Percentiles rank a stretch among this genome's conserved stretches.
Evolutionary conservation across 2,888 invertebrate species (phyloP).

Genomic region (Torymus texanus): DNA sequence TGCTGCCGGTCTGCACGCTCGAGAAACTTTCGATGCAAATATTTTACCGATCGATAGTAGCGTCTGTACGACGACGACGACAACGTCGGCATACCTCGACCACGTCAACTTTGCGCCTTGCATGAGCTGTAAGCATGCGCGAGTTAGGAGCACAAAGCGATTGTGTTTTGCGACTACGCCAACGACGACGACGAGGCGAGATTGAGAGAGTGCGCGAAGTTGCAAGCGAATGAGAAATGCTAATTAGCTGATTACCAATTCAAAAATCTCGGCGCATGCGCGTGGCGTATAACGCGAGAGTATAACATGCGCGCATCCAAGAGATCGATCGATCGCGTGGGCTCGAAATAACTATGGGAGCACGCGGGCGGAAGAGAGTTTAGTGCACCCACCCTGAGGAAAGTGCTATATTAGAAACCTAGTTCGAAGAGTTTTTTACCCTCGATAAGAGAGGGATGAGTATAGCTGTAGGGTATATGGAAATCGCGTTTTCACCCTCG

Average conservation of each 20-base stretch:
- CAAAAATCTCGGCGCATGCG: conserved; percentile 54
- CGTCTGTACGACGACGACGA: conserved; percentile 29
- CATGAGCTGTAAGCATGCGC: neutral
- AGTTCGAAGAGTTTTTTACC: conserved; percentile 7
- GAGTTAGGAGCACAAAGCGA: conserved; percentile 18
- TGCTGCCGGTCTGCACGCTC: too few species aligned
- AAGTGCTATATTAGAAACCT: conserved; percentile 8
- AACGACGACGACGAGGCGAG: too few species aligned
- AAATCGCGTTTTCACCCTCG: conserved; percentile 10
- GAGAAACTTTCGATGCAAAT: conserved; percentile 65
- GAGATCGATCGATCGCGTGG: neutral
- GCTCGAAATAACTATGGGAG: conserved; percentile 4
- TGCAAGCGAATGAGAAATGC: conserved; percentile 52
- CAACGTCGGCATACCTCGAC: neutral
- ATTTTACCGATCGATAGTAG: conserved; percentile 63
- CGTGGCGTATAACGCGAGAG: neutral
- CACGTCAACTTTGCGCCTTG: conserved; percentile 9
- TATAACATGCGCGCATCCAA: too few species aligned
- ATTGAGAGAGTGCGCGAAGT: neutral
- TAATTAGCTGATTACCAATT: conserved; percentile 61
- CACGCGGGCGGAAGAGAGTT: too few species aligned
- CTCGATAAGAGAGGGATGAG: neutral
- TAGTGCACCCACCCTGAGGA: neutral
- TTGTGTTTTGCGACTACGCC: conserved; percentile 29
- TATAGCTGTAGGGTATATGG: neutral